A percentile compares a stretch with the other conserved stretches of the same genome.
These are phyloP conservation scores for Nannoperca australis DNA, from an alignment of 2,797 vertebrate species.

Conservation along the genomic window DNA sequence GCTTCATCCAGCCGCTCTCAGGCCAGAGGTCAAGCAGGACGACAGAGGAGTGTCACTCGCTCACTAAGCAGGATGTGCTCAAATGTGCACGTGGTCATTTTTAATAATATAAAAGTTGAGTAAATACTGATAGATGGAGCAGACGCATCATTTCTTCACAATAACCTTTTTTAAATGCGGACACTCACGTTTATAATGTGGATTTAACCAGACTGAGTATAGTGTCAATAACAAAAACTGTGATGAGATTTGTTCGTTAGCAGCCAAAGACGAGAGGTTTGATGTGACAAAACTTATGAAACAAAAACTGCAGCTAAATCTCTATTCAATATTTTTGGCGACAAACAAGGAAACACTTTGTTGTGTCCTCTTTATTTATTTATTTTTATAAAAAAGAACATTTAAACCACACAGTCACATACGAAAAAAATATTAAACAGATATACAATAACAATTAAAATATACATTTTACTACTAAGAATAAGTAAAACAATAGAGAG, in stretches of 20 bases:
- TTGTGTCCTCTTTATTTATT: too few relatives aligned
- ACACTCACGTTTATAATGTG: neutral
- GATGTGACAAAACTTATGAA: neutral
- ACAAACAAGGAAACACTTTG: too few relatives aligned
- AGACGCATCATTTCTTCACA: neutral
- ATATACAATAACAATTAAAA: too few relatives aligned
- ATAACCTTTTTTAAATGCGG: neutral
- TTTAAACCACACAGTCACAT: too few relatives aligned
- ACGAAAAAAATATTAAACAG: too few relatives aligned
- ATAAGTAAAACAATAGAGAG: too few relatives aligned
- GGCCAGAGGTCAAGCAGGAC: slow-evolving; percentile 6
- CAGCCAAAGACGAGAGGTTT: neutral
- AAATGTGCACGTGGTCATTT: neutral
- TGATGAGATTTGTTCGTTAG: neutral
- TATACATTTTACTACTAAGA: too few relatives aligned
- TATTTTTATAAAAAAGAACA: too few relatives aligned
- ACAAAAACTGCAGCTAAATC: neutral
- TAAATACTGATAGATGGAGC: neutral
- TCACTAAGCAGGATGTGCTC: neutral
- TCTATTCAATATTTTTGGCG: too few relatives aligned
- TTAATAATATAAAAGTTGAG: neutral
- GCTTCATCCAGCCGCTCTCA: neutral
- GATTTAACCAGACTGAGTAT: neutral
- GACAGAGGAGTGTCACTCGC: neutral
- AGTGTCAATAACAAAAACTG: neutral